Evolutionary conservation across 2,113 vertebrate genomes (phyloP), one percentile per base, ranked within the genome.

Genomic region (Erythrocercus mccallii): DNA sequence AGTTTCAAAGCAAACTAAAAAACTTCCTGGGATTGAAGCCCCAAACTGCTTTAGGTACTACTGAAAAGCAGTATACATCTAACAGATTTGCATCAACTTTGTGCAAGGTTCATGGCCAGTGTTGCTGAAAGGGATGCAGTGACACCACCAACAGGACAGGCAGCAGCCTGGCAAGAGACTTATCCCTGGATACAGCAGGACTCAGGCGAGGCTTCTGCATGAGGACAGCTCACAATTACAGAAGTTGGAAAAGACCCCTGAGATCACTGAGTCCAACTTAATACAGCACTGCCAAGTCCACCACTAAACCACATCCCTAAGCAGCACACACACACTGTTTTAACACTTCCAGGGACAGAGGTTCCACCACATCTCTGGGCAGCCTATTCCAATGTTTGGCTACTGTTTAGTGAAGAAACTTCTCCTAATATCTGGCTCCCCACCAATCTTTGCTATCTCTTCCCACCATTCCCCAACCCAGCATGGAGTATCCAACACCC

Each of bases 161-260:
- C 86, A 83, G 88, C n/a, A 95, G 58, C 19, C 48, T 40, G 54
- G 5, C 37, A 25, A 88, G 18, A 73, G 10, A n/a, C 5, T n/a
- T 42, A 54, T 35, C 30, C 60, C 25, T 0, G 0, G 4, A 35
- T 21, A 50, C 12, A 54, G 44, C 38, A 38, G n/a, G 2, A 31
- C 12, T 27, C 24, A 30, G 1, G 1, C 40, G 16, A 76, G 21
- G 13, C 23, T 64, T 16, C 53, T 30, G 23, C 35, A 45, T 0
- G 0, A 79, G 35, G 48, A 38, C 30, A 60, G 53, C 35, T 48
- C 14, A 42, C 31, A 35, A 61, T 12, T 6, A 62, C 5, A 14
- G 1, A 61, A 35, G 30, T 4, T 69, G 48, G 47, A 48, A 33
- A 69, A 54, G 21, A 69, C 21, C 14, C 13, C 30, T 54, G 23